phyloP scores from a whole-genome alignment of 2,888 invertebrate genomes.

The Conistra vaccinii region DNA sequence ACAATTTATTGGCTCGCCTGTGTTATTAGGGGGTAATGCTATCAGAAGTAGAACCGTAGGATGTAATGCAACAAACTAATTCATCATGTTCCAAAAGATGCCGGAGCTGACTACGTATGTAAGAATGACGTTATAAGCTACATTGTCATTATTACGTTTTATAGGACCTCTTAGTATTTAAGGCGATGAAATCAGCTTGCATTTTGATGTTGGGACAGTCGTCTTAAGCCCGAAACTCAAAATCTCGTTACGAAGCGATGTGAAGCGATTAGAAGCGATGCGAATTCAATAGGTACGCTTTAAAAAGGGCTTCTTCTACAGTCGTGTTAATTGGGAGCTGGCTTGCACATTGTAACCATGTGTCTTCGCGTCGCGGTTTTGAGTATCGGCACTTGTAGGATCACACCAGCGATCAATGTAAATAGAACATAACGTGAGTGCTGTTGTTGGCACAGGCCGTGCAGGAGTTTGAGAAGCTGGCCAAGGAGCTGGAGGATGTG shows the following conservation, averaged over 20 bases:
- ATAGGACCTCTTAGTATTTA: not conserved
- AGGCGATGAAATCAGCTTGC: not conserved
- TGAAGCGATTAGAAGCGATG: not conserved
- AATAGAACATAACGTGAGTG: not conserved
- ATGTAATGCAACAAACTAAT: conserved; percentile 5
- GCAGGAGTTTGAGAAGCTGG: conserved; percentile 94
- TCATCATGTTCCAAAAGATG: not conserved
- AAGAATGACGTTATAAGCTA: no score
- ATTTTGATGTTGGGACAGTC: not conserved
- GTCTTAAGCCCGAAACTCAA: not conserved
- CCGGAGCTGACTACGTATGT: not conserved
- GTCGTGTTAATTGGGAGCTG: not conserved
- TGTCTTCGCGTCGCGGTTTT: not conserved
- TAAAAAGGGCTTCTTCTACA: not conserved
- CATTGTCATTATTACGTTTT: not conserved
- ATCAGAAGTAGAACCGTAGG: conserved; percentile 1
- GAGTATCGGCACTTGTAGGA: not conserved
- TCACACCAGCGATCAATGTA: no score
- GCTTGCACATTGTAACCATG: not conserved
- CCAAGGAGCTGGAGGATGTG: conserved; percentile 92
- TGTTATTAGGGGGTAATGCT: not conserved
- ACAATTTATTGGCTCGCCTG: conserved; percentile 2
- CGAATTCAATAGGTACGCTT: not conserved
- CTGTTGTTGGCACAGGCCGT: conserved; percentile 87
- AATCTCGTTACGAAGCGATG: not conserved